phyloP scores from a whole-genome alignment of 2,888 invertebrate genomes.

The Cosmia trapezina region DNA sequence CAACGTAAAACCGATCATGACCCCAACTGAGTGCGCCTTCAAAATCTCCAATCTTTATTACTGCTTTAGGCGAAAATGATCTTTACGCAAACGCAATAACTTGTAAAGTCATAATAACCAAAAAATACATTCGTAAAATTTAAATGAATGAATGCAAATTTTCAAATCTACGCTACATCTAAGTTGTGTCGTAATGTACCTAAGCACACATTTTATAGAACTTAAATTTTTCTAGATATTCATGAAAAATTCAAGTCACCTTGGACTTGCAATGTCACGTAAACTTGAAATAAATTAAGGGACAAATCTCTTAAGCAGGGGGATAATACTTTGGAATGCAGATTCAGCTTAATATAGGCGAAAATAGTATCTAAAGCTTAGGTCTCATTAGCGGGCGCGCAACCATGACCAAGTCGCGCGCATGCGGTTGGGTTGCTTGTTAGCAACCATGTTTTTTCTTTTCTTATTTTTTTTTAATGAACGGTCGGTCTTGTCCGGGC shows the following conservation, averaged over 20 bases:
- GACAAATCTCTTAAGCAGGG: constrained; percentile 57
- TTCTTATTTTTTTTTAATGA: constrained; percentile 36
- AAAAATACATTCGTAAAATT: too few species aligned
- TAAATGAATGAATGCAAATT: too few species aligned
- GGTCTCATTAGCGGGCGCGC: constrained; percentile 50
- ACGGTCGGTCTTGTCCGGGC: constrained; percentile 7
- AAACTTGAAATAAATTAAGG: constrained; percentile 61
- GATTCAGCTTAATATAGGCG: constrained; percentile 52
- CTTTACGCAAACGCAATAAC: too few species aligned
- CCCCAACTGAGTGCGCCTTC: too few species aligned
- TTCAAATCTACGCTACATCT: too few species aligned
- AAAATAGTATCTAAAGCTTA: constrained; percentile 51
- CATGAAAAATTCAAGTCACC: constrained; percentile 21
- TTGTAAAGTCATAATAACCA: too few species aligned
- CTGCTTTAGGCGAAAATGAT: too few species aligned
- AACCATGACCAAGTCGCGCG: constrained; percentile 51
- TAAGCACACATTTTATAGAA: too few species aligned
- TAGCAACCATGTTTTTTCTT: constrained; percentile 44
- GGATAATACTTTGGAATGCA: constrained; percentile 65
- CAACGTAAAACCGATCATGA: too few species aligned
- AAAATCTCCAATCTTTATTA: too few species aligned
- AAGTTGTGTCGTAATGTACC: too few species aligned
- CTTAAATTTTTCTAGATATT: background rate
- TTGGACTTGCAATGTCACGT: constrained; percentile 33
- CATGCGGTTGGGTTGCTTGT: constrained; percentile 52